These are phyloP conservation scores for Puma concolor DNA, from an alignment of 2,113 vertebrate genomes.

Conservation along the genomic window DNA sequence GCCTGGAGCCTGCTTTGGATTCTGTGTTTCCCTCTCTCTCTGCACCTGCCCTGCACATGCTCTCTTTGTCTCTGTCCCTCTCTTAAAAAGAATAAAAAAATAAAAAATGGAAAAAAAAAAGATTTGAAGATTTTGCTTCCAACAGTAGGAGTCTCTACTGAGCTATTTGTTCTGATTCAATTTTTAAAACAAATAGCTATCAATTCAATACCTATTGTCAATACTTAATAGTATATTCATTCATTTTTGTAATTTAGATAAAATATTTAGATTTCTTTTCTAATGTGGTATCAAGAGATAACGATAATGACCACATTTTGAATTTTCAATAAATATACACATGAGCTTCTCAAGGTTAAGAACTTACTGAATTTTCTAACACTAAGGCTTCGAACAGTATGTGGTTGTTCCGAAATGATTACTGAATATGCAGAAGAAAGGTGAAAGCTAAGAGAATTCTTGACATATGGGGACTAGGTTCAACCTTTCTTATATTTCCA, in stretches of 20 bases:
- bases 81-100: too few relatives aligned
- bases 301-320: not conserved
- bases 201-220: not conserved
- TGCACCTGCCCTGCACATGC: too few relatives aligned
- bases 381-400: not conserved
- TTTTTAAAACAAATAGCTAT: not conserved
- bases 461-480: not conserved
- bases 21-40: too few relatives aligned
- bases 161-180: not conserved
- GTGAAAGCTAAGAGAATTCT: not conserved
- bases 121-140: not conserved
- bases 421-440: not conserved
- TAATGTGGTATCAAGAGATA: not conserved
- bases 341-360: not conserved
- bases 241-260: not conserved
- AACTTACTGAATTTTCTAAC: not conserved
- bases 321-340: not conserved
- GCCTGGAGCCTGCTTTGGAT: too few relatives aligned
- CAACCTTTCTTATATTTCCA: not conserved
- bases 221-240: not conserved
- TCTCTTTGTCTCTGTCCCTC: too few relatives aligned
- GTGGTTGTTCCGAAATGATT: not conserved
- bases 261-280: not conserved
- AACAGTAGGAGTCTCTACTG: not conserved
- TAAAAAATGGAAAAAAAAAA: not conserved